A percentile compares a stretch with the other conserved stretches of the same genome.
phyloP scores from a whole-genome alignment of 2,888 invertebrate genomes.

The Zootermopsis nevadensis region DNA sequence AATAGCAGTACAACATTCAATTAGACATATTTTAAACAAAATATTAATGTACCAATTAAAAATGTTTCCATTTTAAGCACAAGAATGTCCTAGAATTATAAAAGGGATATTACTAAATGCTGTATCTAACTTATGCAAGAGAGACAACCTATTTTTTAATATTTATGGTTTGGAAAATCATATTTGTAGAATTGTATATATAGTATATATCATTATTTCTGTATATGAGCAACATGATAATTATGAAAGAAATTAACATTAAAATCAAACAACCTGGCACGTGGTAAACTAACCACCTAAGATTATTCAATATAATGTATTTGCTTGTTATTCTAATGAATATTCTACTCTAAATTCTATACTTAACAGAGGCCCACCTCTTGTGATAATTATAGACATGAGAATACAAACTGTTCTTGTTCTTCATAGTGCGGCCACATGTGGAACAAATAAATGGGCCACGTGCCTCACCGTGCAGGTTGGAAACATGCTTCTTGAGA shows the following conservation, averaged over 20 bases:
- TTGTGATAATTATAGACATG: constrained; percentile 70
- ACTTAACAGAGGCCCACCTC: constrained; percentile 10
- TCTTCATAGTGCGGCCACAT: constrained; percentile 52
- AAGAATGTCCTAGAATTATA: no score
- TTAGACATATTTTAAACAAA: no score
- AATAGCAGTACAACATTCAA: no score
- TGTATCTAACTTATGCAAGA: no score
- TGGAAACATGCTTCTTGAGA: constrained; percentile 51
- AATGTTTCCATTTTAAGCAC: no score
- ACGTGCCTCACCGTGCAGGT: constrained; percentile 52
- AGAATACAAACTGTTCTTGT: constrained; percentile 64
- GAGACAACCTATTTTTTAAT: no score
- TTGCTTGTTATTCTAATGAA: not conserved
- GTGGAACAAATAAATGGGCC: constrained; percentile 52
- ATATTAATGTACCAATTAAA: no score
- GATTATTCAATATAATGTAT: not conserved
- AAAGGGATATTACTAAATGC: no score
- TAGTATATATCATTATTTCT: not conserved
- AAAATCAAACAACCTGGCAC: not conserved
- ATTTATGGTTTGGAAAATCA: no score
- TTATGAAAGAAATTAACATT: not conserved
- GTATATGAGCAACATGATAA: not conserved
- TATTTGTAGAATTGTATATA: not conserved
- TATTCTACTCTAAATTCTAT: no score
- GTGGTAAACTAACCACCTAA: not conserved